Base-by-base conservation (phyloP, 1,140 invertebrate genomes). In the Propsilocerus akamusi region DNA sequence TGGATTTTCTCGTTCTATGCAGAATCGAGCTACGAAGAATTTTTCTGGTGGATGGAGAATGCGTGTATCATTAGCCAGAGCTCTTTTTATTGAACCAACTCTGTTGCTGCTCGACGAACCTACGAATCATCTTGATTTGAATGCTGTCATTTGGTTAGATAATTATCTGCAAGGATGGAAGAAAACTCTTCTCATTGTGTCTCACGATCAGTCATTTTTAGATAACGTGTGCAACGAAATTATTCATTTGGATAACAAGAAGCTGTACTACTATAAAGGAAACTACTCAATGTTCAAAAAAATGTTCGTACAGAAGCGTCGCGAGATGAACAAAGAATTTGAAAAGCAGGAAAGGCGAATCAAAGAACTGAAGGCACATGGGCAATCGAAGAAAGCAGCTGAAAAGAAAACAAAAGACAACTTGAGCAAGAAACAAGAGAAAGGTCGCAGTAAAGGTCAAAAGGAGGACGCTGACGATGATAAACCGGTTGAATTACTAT, bases 281-380 rank as follows among this genome's bases (percentile, higher is more conserved):
- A 99, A 99, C 69, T 99, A 97, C 63, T 90, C 83, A 24, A 91
- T 91, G 81, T 99, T 99, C 64, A 98, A 97, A 68, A 98, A 98
- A 68, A 99, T 99, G 95, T 85, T 87, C 63, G 79, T 83, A 0
- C 95, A 99, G 62, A 98, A 98, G 62, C 73, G 85, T 8, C 91
- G 89, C 59, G 94, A 99, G 67, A 82, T 86, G 72, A 71, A 86
- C n/a, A 98, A 98, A 64, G 92, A 96, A 54, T 99, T 89, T 65
- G 96, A 99, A 62, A 97, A 97, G 62, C 96, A 99, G 65, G 93
- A 98, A 62, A 98, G 97, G 66, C 73, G 81, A 46, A 63, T 99
- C 0, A 92, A 90, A 57, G 92, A 96, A 51, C 59, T 98, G 64
- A 99, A 99, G 72, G 80, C 88, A 5, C 81, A 88, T 28, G 96